These are phyloP conservation scores for Calliphora vicina DNA, from an alignment of 1,140 invertebrate genomes.

Conservation along the genomic window DNA sequence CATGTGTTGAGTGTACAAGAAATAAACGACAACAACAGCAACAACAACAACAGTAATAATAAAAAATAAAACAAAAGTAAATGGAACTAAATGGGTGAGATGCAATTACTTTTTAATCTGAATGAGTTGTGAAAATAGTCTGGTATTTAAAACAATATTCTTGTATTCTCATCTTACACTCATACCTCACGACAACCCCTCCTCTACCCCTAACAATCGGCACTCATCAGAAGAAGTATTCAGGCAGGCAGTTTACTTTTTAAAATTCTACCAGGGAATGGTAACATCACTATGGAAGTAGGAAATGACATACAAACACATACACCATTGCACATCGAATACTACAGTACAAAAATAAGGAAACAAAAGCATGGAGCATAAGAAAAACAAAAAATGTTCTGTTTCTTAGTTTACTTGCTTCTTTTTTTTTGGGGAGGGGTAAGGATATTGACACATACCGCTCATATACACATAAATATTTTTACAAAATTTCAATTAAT, in stretches of 20 bases:
- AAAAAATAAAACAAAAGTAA: background rate
- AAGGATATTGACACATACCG: background rate
- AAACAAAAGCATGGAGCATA: background rate
- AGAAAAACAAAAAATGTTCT: background rate
- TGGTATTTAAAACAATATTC: conserved; percentile 34
- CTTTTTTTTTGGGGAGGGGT: background rate
- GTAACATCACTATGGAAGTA: background rate
- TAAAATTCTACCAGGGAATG: background rate
- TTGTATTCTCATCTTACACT: background rate
- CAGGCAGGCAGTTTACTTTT: background rate
- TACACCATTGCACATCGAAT: background rate
- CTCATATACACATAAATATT: background rate
- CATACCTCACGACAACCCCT: too few species aligned
- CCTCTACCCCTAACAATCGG: background rate
- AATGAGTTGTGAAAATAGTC: conserved; percentile 32
- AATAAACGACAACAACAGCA: background rate
- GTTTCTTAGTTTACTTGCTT: too few species aligned
- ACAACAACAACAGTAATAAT: background rate
- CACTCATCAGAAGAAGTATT: too few species aligned
- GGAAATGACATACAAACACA: too few species aligned
- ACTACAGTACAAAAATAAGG: background rate
- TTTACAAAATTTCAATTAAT: conserved; percentile 5
- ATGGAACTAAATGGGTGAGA: conserved; percentile 26
- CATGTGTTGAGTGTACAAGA: background rate
- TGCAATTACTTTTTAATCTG: conserved; percentile 35